phyloP scores from a whole-genome alignment of 2,888 invertebrate genomes.

The Epsilonema sp. region DNA sequence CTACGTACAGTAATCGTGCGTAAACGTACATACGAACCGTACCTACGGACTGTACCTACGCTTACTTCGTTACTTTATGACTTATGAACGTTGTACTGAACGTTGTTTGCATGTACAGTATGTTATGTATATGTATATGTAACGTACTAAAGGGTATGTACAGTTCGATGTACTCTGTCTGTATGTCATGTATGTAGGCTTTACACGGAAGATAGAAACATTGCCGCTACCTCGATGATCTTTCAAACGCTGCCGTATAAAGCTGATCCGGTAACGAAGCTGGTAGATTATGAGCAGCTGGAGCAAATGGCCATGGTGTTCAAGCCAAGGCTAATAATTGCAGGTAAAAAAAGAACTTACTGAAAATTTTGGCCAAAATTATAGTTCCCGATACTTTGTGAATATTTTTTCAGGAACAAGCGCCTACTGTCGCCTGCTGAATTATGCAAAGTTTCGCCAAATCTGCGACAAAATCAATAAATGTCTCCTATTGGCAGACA shows the following conservation, averaged over 20 bases:
- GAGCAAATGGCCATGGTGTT: background rate
- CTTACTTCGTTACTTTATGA: no score
- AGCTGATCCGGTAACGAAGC: background rate
- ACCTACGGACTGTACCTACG: no score
- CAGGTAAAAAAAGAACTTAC: background rate
- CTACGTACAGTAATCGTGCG: no score
- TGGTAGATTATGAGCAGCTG: background rate
- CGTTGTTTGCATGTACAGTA: no score
- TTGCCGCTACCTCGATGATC: background rate
- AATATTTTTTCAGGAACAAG: slow-evolving; percentile 48
- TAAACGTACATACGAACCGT: no score
- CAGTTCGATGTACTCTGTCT: no score
- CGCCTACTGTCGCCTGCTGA: slow-evolving; percentile 74
- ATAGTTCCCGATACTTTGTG: no score
- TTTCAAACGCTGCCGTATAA: background rate
- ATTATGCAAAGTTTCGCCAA: slow-evolving; percentile 67
- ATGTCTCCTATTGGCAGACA: slow-evolving; percentile 68
- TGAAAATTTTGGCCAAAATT: background rate
- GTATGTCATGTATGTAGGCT: background rate
- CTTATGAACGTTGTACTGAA: no score
- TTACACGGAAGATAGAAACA: background rate
- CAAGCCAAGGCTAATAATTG: background rate
- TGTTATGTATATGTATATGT: no score
- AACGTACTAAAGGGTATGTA: no score
- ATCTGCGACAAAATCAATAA: slow-evolving; percentile 53